phyloP scores from a whole-genome alignment of 2,888 invertebrate genomes.

The Heteromyza rotundicornis region DNA sequence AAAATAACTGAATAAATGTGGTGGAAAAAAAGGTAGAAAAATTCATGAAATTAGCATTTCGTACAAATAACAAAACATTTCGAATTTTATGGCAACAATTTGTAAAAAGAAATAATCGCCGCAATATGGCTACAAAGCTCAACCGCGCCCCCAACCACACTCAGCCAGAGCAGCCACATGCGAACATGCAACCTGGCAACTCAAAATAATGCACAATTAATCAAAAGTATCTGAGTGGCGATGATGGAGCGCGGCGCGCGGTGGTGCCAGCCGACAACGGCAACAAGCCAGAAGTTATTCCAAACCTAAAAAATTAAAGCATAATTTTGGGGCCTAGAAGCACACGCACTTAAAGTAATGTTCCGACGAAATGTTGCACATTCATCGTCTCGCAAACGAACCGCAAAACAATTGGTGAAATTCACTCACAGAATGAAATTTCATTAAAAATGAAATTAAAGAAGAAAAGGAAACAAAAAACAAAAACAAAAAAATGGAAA shows the following conservation, averaged over 20 bases:
- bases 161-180: not conserved
- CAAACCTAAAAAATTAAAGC: conserved; percentile 27
- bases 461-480: conserved; percentile 21
- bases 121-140: not conserved
- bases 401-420: no score
- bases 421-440: conserved; percentile 17
- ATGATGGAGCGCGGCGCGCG: not conserved
- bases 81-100: conserved; percentile 43
- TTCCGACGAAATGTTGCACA: no score
- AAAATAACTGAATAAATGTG: not conserved
- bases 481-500: conserved; percentile 1
- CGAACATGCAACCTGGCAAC: conserved; percentile 13
- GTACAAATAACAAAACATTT: conserved; percentile 49
- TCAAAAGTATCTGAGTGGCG: conserved; percentile 4
- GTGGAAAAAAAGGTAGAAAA: conserved; percentile 33
- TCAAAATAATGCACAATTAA: not conserved
- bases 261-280: conserved; percentile 27
- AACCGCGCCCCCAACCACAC: not conserved
- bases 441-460: conserved; percentile 21
- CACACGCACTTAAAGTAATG: conserved; percentile 26
- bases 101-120: conserved; percentile 32
- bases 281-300: conserved; percentile 34
- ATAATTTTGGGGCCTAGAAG: conserved; percentile 30
- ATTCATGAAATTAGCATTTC: conserved; percentile 53
- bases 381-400: no score